Conservation (phyloP, 2,113 vertebrate species). For the Myotis davidii region DNA sequence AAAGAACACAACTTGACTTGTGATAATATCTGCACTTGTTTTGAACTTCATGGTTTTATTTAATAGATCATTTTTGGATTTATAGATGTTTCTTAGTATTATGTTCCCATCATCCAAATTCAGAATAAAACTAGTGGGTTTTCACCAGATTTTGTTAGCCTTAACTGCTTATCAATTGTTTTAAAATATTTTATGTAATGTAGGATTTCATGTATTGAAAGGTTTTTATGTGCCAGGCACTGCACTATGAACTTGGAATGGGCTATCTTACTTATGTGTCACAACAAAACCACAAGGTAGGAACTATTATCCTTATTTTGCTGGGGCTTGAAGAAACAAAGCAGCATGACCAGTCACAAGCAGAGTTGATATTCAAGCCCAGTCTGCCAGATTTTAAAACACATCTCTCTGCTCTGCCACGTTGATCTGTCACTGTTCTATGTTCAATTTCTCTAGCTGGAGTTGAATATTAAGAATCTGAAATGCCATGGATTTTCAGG, state of each 20-base stretch:
- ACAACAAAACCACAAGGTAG: neutral
- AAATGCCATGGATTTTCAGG: slow-evolving; percentile 41
- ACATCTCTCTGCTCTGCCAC: neutral
- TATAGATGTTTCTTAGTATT: neutral
- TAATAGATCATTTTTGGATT: neutral
- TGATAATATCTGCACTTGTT: neutral
- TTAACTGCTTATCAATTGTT: neutral
- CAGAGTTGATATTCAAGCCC: neutral
- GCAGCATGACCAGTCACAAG: rapidly evolving
- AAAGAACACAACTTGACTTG: neutral
- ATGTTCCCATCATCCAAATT: neutral
- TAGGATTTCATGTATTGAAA: neutral
- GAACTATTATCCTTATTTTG: neutral
- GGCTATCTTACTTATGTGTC: neutral
- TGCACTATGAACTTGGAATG: neutral
- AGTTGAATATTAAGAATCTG: neutral
- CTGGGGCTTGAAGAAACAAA: neutral
- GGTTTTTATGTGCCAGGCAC: neutral
- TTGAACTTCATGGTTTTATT: neutral
- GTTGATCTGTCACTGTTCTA: neutral
- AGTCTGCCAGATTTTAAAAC: neutral
- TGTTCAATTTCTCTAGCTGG: neutral
- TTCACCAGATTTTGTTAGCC: neutral
- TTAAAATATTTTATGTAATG: neutral
- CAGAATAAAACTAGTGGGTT: neutral